Evolutionary conservation across 2,797 vertebrate species (phyloP).

Genomic region (Pantherophis vulpinus): DNA sequence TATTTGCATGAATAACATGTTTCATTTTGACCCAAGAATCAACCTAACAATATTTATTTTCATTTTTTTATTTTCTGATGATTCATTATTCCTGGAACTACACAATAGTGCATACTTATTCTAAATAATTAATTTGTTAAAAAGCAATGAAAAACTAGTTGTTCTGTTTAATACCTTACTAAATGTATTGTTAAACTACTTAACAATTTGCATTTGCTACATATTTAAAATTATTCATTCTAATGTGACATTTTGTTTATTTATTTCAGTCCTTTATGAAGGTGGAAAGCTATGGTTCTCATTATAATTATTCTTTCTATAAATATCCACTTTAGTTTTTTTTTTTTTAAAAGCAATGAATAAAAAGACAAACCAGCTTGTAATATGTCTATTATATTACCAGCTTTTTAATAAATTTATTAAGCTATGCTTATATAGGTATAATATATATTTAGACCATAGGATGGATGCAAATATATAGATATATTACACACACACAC

Average conservation of each 20-base stretch:
- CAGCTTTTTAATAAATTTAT: background rate
- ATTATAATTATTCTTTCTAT: background rate
- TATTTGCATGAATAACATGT: conserved; percentile 33
- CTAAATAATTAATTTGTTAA: conserved; percentile 44
- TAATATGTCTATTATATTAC: background rate
- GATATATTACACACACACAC: too few relatives aligned
- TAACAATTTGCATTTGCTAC: conserved; percentile 22
- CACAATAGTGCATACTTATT: conserved; percentile 12
- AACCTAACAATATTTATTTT: conserved; percentile 44
- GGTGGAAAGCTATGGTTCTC: background rate
- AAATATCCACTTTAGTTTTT: background rate
- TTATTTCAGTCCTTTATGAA: background rate
- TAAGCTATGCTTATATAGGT: too few relatives aligned
- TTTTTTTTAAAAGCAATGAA: background rate
- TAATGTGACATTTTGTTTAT: background rate
- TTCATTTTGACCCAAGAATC: conserved; percentile 28
- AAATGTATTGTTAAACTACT: conserved; percentile 35
- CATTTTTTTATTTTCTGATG: conserved; percentile 10
- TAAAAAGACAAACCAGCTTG: background rate
- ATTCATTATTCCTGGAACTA: conserved; percentile 61
- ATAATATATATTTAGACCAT: too few relatives aligned
- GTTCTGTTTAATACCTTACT: conserved; percentile 36
- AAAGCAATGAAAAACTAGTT: conserved; percentile 38
- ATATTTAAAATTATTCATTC: conserved; percentile 17
- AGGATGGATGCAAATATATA: too few relatives aligned